Conservation (phyloP, 2,797 vertebrate species). For the Leontopithecus rosalia region DNA sequence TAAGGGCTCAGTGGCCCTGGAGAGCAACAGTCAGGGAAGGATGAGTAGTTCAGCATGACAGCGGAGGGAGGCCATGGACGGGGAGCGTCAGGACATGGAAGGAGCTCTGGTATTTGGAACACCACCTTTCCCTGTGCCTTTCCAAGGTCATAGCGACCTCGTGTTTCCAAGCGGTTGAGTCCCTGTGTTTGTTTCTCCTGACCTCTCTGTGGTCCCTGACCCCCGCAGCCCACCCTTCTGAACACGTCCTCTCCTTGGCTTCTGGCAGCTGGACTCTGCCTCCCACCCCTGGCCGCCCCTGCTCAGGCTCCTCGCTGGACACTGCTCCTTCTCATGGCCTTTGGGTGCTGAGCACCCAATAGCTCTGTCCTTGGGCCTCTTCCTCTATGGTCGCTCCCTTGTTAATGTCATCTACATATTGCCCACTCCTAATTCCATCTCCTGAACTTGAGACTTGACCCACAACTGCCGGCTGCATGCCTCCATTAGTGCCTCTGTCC, state of each 20-base stretch:
- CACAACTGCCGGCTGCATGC: too few species aligned
- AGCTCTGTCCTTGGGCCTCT: neutral
- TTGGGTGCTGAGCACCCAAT: neutral
- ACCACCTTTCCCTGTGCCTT: neutral
- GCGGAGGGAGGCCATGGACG: neutral
- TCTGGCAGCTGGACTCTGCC: neutral
- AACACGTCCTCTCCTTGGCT: neutral
- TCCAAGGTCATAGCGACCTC: neutral
- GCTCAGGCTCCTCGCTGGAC: neutral
- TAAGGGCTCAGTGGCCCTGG: neutral
- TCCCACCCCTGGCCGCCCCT: neutral
- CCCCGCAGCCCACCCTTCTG: neutral
- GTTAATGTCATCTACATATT: neutral
- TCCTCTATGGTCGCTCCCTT: neutral
- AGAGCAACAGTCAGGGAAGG: neutral
- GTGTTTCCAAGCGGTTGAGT: neutral
- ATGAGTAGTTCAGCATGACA: neutral
- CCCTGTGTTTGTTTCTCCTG: neutral
- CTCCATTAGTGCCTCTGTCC: too few species aligned
- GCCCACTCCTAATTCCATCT: too few species aligned
- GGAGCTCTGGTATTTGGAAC: neutral
- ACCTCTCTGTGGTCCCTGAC: neutral
- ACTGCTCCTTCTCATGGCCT: neutral
- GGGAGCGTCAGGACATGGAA: rapidly evolving
- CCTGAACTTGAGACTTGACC: too few species aligned